These are phyloP conservation scores for Lindbergichthys nudifrons DNA, from an alignment of 2,797 vertebrate genomes.

Conservation along the genomic window DNA sequence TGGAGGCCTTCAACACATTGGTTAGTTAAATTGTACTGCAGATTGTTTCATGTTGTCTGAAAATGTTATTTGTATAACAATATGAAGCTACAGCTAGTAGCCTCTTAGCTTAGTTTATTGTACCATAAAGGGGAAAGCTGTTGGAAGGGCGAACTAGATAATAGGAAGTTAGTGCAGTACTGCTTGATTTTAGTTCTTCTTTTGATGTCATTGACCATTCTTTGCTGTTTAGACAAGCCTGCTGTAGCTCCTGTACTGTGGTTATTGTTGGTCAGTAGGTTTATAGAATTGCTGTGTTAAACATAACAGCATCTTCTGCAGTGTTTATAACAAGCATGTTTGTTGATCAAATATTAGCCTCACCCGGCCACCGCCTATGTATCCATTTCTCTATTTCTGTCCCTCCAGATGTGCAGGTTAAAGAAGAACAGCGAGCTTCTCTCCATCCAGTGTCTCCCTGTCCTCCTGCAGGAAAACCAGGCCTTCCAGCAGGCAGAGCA, in stretches of 20 bases:
- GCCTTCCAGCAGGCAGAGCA: conserved; percentile 78
- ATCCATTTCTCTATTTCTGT: neutral
- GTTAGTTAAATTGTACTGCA: conserved; percentile 77
- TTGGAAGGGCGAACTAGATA: too few species aligned
- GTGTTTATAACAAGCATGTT: too few species aligned
- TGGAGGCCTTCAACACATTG: conserved; percentile 81
- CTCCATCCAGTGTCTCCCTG: conserved; percentile 67
- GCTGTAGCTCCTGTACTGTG: too few species aligned
- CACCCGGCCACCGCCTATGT: too few species aligned
- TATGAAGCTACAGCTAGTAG: neutral
- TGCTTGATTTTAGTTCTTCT: too few species aligned
- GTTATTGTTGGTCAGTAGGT: too few species aligned
- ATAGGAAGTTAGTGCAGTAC: too few species aligned
- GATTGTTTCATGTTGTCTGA: neutral
- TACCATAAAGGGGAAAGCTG: neutral
- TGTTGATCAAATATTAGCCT: too few species aligned
- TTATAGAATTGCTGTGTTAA: too few species aligned
- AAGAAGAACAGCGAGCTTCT: conserved; percentile 50
- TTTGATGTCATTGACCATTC: too few species aligned
- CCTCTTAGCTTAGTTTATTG: neutral
- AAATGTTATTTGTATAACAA: neutral
- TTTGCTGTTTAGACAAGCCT: too few species aligned
- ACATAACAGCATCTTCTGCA: too few species aligned
- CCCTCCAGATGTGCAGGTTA: conserved; percentile 53
- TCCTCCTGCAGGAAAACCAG: conserved; percentile 76